Evolutionary conservation across 2,113 vertebrate species (phyloP), one percentile per base, ranked within the genome.

Genomic region (Alexandromys fortis): DNA sequence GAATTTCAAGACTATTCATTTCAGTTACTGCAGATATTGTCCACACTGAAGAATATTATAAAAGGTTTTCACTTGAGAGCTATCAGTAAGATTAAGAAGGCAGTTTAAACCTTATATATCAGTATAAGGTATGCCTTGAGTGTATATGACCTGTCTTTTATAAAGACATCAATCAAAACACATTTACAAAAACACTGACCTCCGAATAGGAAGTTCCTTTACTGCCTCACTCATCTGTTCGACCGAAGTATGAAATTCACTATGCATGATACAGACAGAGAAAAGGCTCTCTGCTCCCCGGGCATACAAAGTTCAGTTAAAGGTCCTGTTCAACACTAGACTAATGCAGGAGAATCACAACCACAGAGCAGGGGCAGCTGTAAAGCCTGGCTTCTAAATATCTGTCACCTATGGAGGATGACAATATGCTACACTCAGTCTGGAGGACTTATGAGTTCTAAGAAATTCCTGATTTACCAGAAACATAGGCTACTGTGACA

Each of bases 71-170:
- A 58, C 5, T 90, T 73, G 38, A 77, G 91, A 92, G 47, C 24
- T 76, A 52, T 65, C 49, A 81, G 3, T n/a, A 94, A 81, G n/a
- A 89, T 86, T 82, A 79, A 94, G 90, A 90, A 82, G 17, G 6
- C n/a, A 77, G 30, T 83, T 78, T 45, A 22, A 17, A 89, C 72
- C 38, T 49, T 47, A 55, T 38, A 42, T 42, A 42, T 42, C 58
- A 45, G n/a, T 63, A 33, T 95, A 91, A 65, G 26, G 3, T n/a
- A 78, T 67, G 6, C 17, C 52, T 94, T 55, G 86, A 42, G 70
- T 75, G 21, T 21, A 42, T 88, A 68, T 47, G 35, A 38, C 52
- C 68, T 86, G 47, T 16, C 72, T 52, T 75, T 52, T 87, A 72
- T 52, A 75, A 28, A 77, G 33, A 90, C 45, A 95, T 47, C 65